These are phyloP conservation scores for Phoeniculus purpureus DNA, from an alignment of 2,797 vertebrate species.

Conservation along the genomic window DNA sequence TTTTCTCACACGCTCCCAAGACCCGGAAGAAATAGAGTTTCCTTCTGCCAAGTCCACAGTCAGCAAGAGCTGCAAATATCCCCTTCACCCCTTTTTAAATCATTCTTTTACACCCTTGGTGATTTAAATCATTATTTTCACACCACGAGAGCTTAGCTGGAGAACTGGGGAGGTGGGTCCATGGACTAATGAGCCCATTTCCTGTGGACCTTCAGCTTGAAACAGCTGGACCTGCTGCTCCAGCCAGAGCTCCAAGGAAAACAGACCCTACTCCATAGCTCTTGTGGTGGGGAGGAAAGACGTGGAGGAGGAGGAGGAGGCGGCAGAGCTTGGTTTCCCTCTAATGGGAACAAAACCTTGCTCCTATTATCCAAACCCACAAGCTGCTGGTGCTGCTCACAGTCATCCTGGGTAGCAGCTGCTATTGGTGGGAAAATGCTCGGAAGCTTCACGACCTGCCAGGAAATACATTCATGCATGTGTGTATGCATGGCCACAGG, in stretches of 20 bases:
- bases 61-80: not conserved
- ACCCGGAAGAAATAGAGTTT: constrained; percentile 37
- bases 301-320: not conserved
- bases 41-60: constrained; percentile 25
- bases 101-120: not conserved
- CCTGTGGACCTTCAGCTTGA: not conserved
- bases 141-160: not conserved
- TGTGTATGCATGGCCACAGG: not conserved
- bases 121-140: constrained; percentile 44
- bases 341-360: not conserved
- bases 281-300: not conserved
- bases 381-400: not conserved
- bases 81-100: constrained; percentile 38
- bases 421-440: not conserved
- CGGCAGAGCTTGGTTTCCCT: not conserved
- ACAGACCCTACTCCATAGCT: not conserved
- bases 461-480: not conserved
- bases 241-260: not conserved
- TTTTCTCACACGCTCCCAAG: not conserved
- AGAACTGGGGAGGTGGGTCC: not conserved
- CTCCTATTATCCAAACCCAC: not conserved
- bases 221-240: not conserved
- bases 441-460: constrained; percentile 13
- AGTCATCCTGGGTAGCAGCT: not conserved
- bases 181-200: constrained; percentile 12